Conservation (phyloP, 2,113 vertebrate species). For the Vidua chalybeata region DNA sequence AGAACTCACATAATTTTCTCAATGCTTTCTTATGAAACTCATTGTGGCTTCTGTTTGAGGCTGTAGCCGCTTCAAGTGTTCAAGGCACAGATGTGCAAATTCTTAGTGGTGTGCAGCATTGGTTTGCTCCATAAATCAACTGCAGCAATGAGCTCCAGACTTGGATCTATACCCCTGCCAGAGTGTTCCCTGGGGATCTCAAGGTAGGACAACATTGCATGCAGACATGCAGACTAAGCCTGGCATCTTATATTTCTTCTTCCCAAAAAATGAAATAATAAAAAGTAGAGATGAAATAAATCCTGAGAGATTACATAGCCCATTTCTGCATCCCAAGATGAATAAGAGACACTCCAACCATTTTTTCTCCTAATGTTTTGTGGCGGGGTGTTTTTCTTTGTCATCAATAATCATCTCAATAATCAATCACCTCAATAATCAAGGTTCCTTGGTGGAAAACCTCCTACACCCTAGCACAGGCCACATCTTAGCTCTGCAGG, state of each 20-base stretch:
- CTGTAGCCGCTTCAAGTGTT: background rate
- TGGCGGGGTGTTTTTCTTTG: rapidly evolving
- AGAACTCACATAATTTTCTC: background rate
- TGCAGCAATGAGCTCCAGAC: background rate
- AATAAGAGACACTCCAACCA: background rate
- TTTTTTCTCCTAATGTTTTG: background rate
- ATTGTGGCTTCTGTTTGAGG: background rate
- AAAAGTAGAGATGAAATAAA: background rate
- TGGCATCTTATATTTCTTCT: background rate
- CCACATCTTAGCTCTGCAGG: background rate
- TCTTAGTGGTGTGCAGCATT: background rate
- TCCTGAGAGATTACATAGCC: background rate
- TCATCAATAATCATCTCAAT: background rate
- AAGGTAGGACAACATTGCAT: background rate
- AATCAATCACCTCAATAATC: background rate
- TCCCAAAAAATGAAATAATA: background rate
- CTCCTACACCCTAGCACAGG: background rate
- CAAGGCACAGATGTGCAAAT: background rate
- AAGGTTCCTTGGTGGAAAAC: background rate
- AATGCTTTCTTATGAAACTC: background rate
- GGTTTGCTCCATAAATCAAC: background rate
- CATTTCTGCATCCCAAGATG: background rate
- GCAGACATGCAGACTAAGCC: background rate
- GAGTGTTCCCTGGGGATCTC: background rate
- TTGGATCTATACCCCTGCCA: background rate